Evolutionary conservation across 2,113 vertebrate genomes (phyloP), one percentile per base, ranked within the genome.

Genomic region (Vulpes lagopus): DNA sequence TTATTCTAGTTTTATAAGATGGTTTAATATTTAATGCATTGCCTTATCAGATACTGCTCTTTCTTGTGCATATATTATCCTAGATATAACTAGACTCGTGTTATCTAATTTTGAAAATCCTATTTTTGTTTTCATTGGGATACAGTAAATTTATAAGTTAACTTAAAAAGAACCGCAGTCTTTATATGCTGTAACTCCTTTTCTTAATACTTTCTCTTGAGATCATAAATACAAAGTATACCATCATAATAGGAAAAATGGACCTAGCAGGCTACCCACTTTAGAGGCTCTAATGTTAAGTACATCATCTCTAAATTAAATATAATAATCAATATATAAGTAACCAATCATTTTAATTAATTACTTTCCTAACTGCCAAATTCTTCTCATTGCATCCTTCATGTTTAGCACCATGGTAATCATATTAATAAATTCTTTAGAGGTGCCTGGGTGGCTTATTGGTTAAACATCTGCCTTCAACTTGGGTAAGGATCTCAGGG

Each of bases 241-340:
- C 10, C 43, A 92, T 49, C 11, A 90, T 20, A 64, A 38, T 62
- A 76, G 25, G 53, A 88, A 91, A 93, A 87, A 38, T 49, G 15
- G n/a, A 1, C 27, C 57, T 57, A 55, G 3, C 7, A 93, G n/a
- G n/a, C 30, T 67, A 76, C 51, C 43, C 3, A 82, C 8, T 71
- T 93, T 20, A 53, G 23, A 90, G 4, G 1, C 6, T 83, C 30
- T 73, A n/a, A 43, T 71, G 16, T 43, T 79, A 93, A 84, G 17
- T 25, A 59, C 79, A 62, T 35, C 32, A 79, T 25, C 25, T 89
- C 32, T 83, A 95, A 83, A 51, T 76, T 67, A 95, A 84, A 89
- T 64, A 57, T 35, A 82, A 80, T 59, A 81, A 91, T 80, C 22
- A 78, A 78, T 51, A 49, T 78, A 57, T 65, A 87, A 25, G 19